These are phyloP conservation scores for Sebastes miniatus DNA, from an alignment of 2,797 vertebrate species.

Conservation along the genomic window DNA sequence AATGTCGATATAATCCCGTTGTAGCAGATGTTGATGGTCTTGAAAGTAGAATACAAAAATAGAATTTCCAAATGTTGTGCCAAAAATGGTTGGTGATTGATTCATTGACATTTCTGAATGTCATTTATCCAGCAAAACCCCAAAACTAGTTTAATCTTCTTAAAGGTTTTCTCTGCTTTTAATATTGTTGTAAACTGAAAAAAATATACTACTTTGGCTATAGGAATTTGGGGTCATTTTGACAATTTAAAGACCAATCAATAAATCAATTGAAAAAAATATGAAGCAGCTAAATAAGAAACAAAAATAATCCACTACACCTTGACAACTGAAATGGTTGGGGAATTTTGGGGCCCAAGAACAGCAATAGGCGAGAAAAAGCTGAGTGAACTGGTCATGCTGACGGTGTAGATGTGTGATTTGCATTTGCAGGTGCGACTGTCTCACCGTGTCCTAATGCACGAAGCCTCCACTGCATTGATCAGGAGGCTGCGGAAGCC, in stretches of 20 bases:
- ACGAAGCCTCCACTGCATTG: constrained; percentile 95
- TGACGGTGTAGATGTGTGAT: not conserved
- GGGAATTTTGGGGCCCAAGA: not conserved
- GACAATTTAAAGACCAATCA: not conserved
- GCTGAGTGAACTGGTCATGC: not conserved
- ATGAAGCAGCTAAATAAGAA: not conserved
- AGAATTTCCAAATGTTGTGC: not conserved
- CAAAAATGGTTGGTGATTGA: not conserved
- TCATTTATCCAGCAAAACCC: not conserved
- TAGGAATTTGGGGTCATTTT: not conserved
- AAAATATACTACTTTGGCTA: not conserved
- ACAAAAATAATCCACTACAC: not conserved
- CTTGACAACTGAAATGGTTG: not conserved
- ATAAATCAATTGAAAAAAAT: not conserved
- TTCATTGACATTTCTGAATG: not conserved
- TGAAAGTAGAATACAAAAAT: not conserved
- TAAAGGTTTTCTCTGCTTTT: not conserved
- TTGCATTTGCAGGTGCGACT: not conserved
- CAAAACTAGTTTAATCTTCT: not conserved
- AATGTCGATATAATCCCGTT: not conserved
- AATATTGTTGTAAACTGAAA: not conserved
- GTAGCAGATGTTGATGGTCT: not conserved
- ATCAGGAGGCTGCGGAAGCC: constrained; percentile 97
- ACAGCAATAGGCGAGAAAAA: not conserved
- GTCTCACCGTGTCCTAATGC: constrained; percentile 90